Percentiles rank a stretch among this genome's conserved stretches.
These are phyloP conservation scores for Caenorhabditis brenneri DNA, from an alignment of 1,140 invertebrate genomes.

Conservation along the genomic window DNA sequence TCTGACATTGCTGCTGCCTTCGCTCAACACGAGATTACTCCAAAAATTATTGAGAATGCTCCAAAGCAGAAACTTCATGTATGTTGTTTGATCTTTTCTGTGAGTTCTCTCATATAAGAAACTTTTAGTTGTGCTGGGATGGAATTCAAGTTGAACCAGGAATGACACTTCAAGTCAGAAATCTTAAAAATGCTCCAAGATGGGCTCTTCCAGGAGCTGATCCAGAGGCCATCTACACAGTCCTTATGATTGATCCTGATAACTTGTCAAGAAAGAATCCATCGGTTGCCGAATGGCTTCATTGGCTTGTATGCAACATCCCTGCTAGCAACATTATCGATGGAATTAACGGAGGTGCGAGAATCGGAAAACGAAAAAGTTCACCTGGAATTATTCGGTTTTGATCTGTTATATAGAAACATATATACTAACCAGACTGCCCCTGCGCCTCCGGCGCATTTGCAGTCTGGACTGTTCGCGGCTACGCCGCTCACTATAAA, in stretches of 20 bases:
- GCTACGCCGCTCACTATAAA: no score
- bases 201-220: slow-evolving; percentile 67
- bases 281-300: slow-evolving; percentile 70
- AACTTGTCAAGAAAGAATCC: slow-evolving; percentile 70
- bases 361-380: background rate
- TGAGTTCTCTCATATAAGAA: background rate
- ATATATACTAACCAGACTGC: no score
- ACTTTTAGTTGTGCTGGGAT: slow-evolving; percentile 64
- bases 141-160: slow-evolving; percentile 69
- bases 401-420: background rate
- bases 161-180: slow-evolving; percentile 61
- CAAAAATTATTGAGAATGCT: slow-evolving; percentile 63
- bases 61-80: slow-evolving; percentile 66
- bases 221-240: slow-evolving; percentile 66
- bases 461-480: no score
- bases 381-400: slow-evolving; percentile 19
- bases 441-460: no score
- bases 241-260: slow-evolving; percentile 71
- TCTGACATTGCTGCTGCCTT: slow-evolving; percentile 64
- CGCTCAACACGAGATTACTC: slow-evolving; percentile 64
- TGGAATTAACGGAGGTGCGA: slow-evolving; percentile 66
- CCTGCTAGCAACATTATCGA: slow-evolving; percentile 68
- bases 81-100: no score
- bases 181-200: slow-evolving; percentile 70
- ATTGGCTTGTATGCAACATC: slow-evolving; percentile 69